Evolutionary conservation across 2,113 vertebrate species (phyloP).

Genomic region (Mustelus asterias): DNA sequence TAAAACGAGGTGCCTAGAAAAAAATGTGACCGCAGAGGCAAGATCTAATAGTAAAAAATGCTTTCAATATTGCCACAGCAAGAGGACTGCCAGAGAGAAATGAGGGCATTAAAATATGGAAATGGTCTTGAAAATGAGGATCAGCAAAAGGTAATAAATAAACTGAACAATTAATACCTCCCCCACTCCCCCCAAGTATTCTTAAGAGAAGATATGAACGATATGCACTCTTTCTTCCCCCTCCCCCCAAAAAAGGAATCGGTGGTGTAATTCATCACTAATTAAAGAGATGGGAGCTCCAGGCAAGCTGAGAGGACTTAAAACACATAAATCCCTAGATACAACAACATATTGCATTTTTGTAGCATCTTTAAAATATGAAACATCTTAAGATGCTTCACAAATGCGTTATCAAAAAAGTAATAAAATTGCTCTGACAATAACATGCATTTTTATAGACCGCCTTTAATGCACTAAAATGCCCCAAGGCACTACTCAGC

Average conservation of each 20-base stretch:
- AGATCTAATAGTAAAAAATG: neutral
- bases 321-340: neutral
- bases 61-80: neutral
- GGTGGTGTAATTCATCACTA: neutral
- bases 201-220: neutral
- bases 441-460: neutral
- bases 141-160: neutral
- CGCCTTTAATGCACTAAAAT: neutral
- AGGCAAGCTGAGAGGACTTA: neutral
- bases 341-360: neutral
- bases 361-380: neutral
- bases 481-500: neutral
- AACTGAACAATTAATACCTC: neutral
- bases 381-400: neutral
- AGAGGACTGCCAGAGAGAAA: neutral
- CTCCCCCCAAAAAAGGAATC: neutral
- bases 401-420: neutral
- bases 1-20: neutral
- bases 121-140: neutral
- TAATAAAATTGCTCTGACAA: neutral
- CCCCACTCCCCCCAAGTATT: neutral
- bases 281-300: neutral
- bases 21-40: neutral
- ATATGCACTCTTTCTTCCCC: neutral
- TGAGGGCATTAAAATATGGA: neutral